Base-by-base conservation (phyloP, 2,113 vertebrate genomes). In the Psittacula cyanocephala region DNA sequence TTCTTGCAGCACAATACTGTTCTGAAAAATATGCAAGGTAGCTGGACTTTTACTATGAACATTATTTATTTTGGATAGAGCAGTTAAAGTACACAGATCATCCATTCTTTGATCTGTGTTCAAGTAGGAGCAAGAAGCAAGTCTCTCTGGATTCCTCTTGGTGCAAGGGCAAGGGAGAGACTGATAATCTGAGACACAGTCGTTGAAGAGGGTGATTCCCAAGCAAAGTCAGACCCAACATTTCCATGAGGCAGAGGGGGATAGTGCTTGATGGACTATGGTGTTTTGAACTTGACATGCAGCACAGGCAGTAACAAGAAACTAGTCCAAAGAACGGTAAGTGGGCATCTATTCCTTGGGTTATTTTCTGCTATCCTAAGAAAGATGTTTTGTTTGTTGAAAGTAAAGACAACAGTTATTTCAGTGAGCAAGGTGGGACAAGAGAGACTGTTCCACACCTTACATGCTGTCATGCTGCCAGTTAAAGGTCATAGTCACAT, bases 371-470 rank as follows among this genome's bases (percentile, higher is more conserved):
- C 19, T 4, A 11, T 25, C 24, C 11, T n/a, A 39, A 63, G 59
- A 20, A 68, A 70, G 7, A 6, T 29, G 3, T 11, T 89, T 64
- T 62, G 11, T 28, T 84, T 78, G 46, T 60, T 82, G 18, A 81
- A 74, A 41, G 8, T 7, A 52, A 80, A 77, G 29, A 27, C 25
- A 60, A 72, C 1, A 13, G 6, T 53, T 55, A 31, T 43, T 88
- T 81, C 1, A 0, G 8, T 29, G 43, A 79, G 17, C 0, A 0
- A 60, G 3, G 15, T 50, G 25, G 15, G 17, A 18, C 60, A 15
- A 60, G 27, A 65, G 35, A 65, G 39, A 16, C 8, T 50, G 5
- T 60, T 68, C 37, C 43, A 37, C 6, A 11, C 15, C 15, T 67
- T 27, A 31, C 6, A 13, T 52, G 19, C 24, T 16, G 13, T 52